Percentiles rank a stretch among this genome's conserved stretches.
phyloP scores from a whole-genome alignment of 2,797 vertebrate genomes.

The Taeniopygia guttata region DNA sequence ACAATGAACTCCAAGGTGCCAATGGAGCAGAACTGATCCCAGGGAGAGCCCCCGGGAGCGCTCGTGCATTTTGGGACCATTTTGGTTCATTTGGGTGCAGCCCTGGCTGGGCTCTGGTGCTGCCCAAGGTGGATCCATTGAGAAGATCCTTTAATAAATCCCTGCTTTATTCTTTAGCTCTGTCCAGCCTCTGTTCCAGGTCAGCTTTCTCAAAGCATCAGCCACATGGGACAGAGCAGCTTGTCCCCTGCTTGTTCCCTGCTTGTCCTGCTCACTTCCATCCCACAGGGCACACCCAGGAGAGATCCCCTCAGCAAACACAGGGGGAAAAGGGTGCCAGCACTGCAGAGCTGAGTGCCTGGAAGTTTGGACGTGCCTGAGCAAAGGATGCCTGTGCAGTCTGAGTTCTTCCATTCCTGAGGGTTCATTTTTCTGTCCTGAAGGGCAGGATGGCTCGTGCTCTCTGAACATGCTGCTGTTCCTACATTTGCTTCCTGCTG shows the following conservation, averaged over 20 bases:
- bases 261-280: neutral
- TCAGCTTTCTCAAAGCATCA: too few species aligned
- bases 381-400: neutral
- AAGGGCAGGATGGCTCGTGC: neutral
- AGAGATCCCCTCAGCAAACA: neutral
- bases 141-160: too few species aligned
- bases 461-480: neutral
- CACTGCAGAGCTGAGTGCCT: neutral
- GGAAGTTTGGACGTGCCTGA: neutral
- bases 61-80: too few species aligned
- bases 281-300: neutral
- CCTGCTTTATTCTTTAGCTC: too few species aligned
- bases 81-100: too few species aligned
- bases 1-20: too few species aligned
- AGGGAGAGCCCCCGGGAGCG: too few species aligned
- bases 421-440: neutral
- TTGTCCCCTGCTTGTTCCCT: neutral
- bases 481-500: neutral
- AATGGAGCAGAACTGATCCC: too few species aligned
- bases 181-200: too few species aligned
- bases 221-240: constrained; percentile 10
- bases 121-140: too few species aligned
- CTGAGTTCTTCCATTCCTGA: neutral
- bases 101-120: too few species aligned
- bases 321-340: neutral